Evolutionary conservation across 92 coral and sea anemone genomes (phyloP), one percentile per base, ranked within the genome.

Genomic region (Parazoanthus swiftii): DNA sequence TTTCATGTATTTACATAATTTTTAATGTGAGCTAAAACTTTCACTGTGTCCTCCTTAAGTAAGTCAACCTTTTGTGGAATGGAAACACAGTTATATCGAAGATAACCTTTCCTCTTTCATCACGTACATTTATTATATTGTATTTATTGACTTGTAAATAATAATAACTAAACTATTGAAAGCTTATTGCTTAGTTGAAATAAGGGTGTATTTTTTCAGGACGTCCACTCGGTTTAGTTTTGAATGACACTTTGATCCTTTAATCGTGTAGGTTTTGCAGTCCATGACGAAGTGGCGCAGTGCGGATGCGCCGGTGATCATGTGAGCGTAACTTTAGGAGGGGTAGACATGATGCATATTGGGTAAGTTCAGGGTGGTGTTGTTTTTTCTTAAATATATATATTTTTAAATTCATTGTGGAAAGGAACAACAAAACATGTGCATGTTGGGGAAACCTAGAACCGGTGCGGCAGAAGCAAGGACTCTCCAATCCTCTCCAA

Each of bases 241-340:
- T 87, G 44, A 23, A 23, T 63, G 68, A 44, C 56, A 23, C 68
- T 43, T 65, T 29, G n/a, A 65, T 44, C 13, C 38, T 37, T 59
- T 74, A 59, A 67, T 29, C 21, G n/a, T 71, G 16, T 88, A 94
- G 98, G 92, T 46, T 89, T 97, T 74, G 81, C 88, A 18, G 89
- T 95, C 79, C 99, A 97, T 44, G 98, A 93, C 66, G 98, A 97
- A 63, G 92, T 91, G 29, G 95, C 88, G 43, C 94, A 89, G 51
- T 92, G 95, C 90, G 98, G 95, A 82, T 95, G 96, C 92, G 99
- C 99, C 26, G 99, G 99, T 13, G 97, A 97, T 91, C 98, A 97
- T 92, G 94, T 92, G 90, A 95, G 94, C 23, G 82, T 93, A 46
- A 91, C 93, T 15, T 38, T 97, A 20, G 86, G 95, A 29, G 99